phyloP scores from a whole-genome alignment of 2,797 vertebrate species.

The Graptemys geographica region DNA sequence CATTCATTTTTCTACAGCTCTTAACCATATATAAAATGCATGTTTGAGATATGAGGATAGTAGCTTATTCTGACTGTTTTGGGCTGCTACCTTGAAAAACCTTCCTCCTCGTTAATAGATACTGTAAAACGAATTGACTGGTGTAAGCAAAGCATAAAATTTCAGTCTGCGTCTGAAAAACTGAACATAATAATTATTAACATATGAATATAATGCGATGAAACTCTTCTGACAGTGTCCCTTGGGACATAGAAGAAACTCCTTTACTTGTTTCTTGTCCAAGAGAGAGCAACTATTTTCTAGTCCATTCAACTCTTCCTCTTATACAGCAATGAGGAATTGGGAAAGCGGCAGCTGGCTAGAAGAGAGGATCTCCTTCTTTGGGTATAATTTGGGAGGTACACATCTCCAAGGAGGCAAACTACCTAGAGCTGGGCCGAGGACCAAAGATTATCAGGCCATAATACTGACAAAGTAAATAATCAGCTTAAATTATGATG shows the following conservation, averaged over 20 bases:
- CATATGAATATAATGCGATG: conserved; percentile 2
- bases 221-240: conserved; percentile 1
- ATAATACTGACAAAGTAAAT: conserved; percentile 8
- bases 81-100: not conserved
- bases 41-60: conserved; percentile 8
- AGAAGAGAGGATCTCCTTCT: accelerated
- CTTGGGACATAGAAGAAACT: not conserved
- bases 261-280: not conserved
- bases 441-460: not conserved
- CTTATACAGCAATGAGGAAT: not conserved
- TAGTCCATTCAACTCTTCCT: not conserved
- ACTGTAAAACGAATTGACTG: not conserved
- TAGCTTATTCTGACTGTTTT: not conserved
- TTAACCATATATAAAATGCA: not conserved
- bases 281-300: not conserved
- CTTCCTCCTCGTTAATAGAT: not conserved
- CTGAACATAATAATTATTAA: conserved; percentile 8
- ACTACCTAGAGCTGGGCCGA: conserved; percentile 16
- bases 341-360: not conserved
- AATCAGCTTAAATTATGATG: conserved; percentile 16
- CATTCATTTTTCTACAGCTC: not conserved
- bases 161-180: conserved; percentile 27
- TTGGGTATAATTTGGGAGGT: not conserved
- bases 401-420: not conserved
- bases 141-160: not conserved